A percentile compares a stretch with the other conserved stretches of the same genome.
phyloP scores from a whole-genome alignment of 2,888 invertebrate species.

The Phaonia tiefii region DNA sequence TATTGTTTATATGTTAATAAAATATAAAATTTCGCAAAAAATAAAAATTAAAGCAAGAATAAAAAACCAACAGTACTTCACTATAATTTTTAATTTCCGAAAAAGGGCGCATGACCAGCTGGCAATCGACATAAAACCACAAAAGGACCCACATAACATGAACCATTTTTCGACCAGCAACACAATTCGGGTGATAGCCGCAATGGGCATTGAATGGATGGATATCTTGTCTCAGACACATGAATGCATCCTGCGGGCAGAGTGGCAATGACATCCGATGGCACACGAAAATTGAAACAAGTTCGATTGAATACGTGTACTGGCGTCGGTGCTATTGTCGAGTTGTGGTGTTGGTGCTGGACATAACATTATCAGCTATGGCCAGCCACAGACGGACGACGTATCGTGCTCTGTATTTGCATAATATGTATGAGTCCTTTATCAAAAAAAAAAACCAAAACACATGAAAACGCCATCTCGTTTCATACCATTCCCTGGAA shows the following conservation, averaged over 20 bases:
- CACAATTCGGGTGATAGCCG: conserved; percentile 2
- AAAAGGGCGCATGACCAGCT: conserved; percentile 62
- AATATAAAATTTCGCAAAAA: conserved; percentile 34
- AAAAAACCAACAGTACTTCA: neutral
- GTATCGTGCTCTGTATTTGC: conserved; percentile 17
- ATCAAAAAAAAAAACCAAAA: too few species aligned
- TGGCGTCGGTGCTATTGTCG: too few species aligned
- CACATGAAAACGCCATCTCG: too few species aligned
- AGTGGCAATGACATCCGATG: conserved; percentile 5
- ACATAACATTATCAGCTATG: conserved; percentile 57
- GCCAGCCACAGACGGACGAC: too few species aligned
- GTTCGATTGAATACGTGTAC: conserved; percentile 58
- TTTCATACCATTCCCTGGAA: too few species aligned
- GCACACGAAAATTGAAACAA: conserved; percentile 41
- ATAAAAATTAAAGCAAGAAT: neutral
- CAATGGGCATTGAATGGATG: conserved; percentile 11
- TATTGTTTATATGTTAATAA: conserved; percentile 37
- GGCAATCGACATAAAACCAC: conserved; percentile 56
- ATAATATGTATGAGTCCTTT: too few species aligned
- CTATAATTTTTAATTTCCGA: conserved; percentile 17
- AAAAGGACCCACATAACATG: conserved; percentile 35
- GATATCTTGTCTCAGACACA: conserved; percentile 35
- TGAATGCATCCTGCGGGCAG: conserved; percentile 39
- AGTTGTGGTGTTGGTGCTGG: conserved; percentile 26
- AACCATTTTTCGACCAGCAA: neutral